Evolutionary conservation across 2,113 vertebrate genomes (phyloP), one percentile per base, ranked within the genome.

Genomic region (Cyprinus carpio): DNA sequence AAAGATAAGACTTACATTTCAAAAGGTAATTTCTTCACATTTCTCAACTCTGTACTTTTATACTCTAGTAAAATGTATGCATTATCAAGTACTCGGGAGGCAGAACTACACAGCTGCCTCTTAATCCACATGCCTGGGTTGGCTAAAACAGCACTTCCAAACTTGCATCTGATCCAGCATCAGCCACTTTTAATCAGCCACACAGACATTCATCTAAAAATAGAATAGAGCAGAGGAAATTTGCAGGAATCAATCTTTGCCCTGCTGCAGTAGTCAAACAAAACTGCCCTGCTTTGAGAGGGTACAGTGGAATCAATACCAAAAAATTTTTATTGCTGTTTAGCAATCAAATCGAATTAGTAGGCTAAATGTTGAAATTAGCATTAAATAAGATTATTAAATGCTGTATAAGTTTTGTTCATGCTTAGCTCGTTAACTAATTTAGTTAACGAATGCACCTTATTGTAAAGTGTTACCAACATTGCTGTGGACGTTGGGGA

Each of bases 41-140:
- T 76, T 25, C 81, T 81, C 87, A 88, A 77, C 75, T 31, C 20
- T 72, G 62, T 77, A 85, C 86, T 90, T 88, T 84, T 34, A 84
- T 83, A 92, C 90, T 92, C 88, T 79, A 84, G 85, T 82, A 92
- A 92, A 89, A 90, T 86, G 79, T 78, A 23, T 79, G 86, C 80
- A 75, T 93, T 92, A 92, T 88, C 82, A 76, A 84, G 83, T 83
- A 82, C 86, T 72, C 81, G 71, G 64, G 86, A 74, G 84, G 89
- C 75, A 20, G 87, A 89, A 83, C 76, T 54, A 4, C 10, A 16
- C 77, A 71, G 85, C 87, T 75, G 81, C 16, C 27, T 74, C 18
- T 37, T 74, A 25, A 72, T 79, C 56, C 67, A 51, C 76, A 86
- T 31, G 49, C 7, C 75, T 58, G 23, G 34, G 6, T 46, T 71